phyloP scores from a whole-genome alignment of 1,140 invertebrate species.

The Drepana arcuata region DNA sequence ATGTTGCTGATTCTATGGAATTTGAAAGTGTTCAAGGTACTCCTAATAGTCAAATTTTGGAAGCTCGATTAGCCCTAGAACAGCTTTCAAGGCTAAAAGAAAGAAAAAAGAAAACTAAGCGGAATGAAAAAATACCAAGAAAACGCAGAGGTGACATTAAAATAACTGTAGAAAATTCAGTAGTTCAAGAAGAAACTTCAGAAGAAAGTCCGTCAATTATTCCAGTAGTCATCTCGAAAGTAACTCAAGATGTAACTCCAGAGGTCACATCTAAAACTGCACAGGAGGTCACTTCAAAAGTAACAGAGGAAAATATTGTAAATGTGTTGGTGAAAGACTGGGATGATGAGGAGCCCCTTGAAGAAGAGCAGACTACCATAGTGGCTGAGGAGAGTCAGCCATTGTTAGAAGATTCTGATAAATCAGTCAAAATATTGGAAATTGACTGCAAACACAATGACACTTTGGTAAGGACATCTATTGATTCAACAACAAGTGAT shows the following conservation, averaged over 20 bases:
- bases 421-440: too few relatives aligned
- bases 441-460: conserved; percentile 23
- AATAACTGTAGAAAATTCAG: conserved; percentile 5
- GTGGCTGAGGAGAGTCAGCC: conserved; percentile 17
- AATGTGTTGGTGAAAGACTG: conserved; percentile 57
- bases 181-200: too few relatives aligned
- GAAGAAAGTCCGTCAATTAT: too few relatives aligned
- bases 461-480: conserved; percentile 18
- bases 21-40: too few relatives aligned
- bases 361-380: conserved; percentile 19
- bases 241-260: too few relatives aligned
- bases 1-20: conserved; percentile 22
- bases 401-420: conserved; percentile 4
- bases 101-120: conserved; percentile 7
- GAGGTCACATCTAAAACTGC: too few relatives aligned
- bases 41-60: conserved; percentile 14
- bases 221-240: too few relatives aligned
- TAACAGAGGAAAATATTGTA: conserved; percentile 42
- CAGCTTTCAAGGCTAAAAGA: conserved; percentile 34
- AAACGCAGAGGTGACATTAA: conserved; percentile 8
- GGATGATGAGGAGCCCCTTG: conserved; percentile 53
- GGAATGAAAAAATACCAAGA: conserved; percentile 5
- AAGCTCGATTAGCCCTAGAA: conserved; percentile 41
- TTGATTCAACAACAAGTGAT: conserved; percentile 31
- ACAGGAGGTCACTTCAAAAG: too few relatives aligned